A percentile compares a stretch with the other conserved stretches of the same genome.
These are phyloP conservation scores for Drosophila fuyamai DNA, from an alignment of 1,140 invertebrate genomes.

Conservation along the genomic window DNA sequence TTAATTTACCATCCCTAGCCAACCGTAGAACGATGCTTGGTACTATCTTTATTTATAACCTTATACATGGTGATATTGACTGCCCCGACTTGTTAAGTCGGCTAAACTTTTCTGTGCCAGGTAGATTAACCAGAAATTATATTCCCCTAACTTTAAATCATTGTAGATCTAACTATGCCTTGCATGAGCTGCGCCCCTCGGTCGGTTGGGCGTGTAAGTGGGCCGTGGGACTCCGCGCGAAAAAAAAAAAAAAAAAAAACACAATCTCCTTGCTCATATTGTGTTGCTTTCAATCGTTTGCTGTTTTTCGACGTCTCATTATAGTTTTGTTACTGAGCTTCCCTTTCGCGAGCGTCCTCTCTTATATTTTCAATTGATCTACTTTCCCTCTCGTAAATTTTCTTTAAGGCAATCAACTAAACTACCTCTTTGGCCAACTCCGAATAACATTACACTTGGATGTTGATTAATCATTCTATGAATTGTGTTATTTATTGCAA, in stretches of 20 bases:
- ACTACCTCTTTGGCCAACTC: not conserved
- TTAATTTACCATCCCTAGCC: too few species aligned
- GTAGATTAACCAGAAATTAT: too few species aligned
- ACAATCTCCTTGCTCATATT: not conserved
- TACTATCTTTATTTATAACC: too few species aligned
- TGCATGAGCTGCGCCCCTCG: too few species aligned
- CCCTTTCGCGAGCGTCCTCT: not conserved
- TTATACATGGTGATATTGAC: too few species aligned
- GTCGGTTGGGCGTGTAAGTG: too few species aligned
- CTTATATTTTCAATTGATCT: not conserved
- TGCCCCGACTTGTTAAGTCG: too few species aligned
- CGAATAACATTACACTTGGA: constrained; percentile 5
- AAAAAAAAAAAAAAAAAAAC: not conserved
- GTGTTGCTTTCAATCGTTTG: not conserved
- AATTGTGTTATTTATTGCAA: constrained; percentile 3
- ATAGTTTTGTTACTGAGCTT: not conserved
- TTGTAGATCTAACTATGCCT: too few species aligned
- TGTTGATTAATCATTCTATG: constrained; percentile 9
- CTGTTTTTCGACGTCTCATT: not conserved
- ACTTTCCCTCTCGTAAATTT: not conserved
- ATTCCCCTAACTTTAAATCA: too few species aligned
- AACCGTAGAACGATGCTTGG: too few species aligned
- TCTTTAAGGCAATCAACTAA: not conserved
- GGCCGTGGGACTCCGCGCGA: too few species aligned
- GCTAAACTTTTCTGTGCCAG: too few species aligned